Percentiles rank a stretch among this genome's conserved stretches.
Conservation (phyloP, 2,113 vertebrate species). For the Beaufortia kweichowensis region DNA sequence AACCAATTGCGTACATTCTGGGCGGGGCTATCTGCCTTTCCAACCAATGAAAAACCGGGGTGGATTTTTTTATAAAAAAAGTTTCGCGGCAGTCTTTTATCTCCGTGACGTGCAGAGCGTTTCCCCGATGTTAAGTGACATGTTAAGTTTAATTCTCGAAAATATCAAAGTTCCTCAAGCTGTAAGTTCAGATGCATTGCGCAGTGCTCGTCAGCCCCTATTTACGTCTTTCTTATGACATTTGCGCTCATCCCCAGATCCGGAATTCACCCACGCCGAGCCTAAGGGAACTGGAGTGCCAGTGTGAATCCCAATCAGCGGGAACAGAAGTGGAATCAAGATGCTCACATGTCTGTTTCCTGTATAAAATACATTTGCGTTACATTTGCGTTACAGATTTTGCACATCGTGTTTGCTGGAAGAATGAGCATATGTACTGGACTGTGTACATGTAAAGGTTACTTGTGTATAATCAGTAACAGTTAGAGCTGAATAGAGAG, state of each 20-base stretch:
- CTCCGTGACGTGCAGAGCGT: not conserved
- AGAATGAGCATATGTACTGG: no score
- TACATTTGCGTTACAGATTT: no score
- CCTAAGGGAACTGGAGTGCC: constrained; percentile 41
- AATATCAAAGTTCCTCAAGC: constrained; percentile 50
- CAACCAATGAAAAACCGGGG: no score
- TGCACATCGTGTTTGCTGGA: no score
- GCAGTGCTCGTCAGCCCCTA: constrained; percentile 47
- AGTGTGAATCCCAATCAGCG: constrained; percentile 38
- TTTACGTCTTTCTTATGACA: constrained; percentile 46
- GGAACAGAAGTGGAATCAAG: constrained; percentile 1
- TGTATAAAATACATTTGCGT: not conserved
- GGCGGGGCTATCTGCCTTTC: no score
- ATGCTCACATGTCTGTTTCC: not conserved
- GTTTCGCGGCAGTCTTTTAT: not conserved
- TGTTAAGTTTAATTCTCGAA: constrained; percentile 50
- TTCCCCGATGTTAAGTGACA: constrained; percentile 31
- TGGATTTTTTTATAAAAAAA: no score
- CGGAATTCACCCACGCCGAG: constrained; percentile 30
- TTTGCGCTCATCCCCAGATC: constrained; percentile 37
- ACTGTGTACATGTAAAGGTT: not conserved
- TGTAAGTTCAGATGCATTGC: constrained; percentile 12
- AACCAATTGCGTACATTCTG: no score
- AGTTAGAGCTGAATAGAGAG: not conserved
- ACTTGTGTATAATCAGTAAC: not conserved